Base-by-base conservation (phyloP, 2,888 invertebrate genomes). In the Cloeon dipterum region DNA sequence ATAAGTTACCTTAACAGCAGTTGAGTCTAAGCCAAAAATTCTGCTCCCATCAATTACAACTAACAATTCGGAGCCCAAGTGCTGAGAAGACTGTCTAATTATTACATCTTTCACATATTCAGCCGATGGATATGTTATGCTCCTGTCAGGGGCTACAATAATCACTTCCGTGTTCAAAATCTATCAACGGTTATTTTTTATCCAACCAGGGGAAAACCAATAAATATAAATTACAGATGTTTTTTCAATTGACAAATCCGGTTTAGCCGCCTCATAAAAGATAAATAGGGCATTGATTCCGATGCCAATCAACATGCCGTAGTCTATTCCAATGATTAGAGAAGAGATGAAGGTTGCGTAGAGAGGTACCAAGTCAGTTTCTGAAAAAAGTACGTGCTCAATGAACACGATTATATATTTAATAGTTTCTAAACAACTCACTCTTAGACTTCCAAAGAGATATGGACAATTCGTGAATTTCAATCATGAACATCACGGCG, bases 401-500 rank as follows among this genome's bases (percentile, higher is more conserved):
- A 29, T 7, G 5, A 29, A 29, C 11, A n/a, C 8, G 13, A 29
- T 29, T 11, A 7, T 16, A 11, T 11, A 8, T 8, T 21, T 5
- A 5, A n/a, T n/a, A 3, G 8, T n/a, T n/a, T n/a, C n/a, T n/a
- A n/a, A n/a, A 3, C 19, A 16, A 55, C 66, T 66, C 53, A 85
- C 85, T 79, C 58, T 77, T 82, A 13, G 77, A 70, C 46, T 63
- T 66, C 83, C 85, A 89, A 34, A 88, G 62, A 5, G 70, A 59
- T 8, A 51, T 52, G 16, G 81, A 63, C n/a, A 74, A 69, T 26
- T 65, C 59, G 42, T 73, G 61, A 29, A 29, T 61, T 44, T 86
- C 83, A 5, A 86, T 65, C 65, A 88, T 74, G 45, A 75, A 76
- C 43, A 77, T 65, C 70, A 93, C 88, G 18, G 91, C 88, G 21